phyloP scores from a whole-genome alignment of 2,888 invertebrate genomes.

The Gymnocheta viridis region DNA sequence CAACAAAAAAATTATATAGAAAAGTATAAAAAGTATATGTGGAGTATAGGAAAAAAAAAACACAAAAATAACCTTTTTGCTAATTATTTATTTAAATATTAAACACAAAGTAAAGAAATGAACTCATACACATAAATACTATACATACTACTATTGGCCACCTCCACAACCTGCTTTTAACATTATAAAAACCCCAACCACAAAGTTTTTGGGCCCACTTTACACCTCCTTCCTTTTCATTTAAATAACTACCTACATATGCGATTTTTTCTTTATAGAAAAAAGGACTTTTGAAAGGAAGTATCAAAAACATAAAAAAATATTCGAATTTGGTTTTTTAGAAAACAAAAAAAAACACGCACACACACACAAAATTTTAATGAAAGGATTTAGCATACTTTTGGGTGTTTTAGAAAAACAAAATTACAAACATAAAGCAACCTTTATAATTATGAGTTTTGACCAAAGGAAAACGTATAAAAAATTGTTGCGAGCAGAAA shows the following conservation, averaged over 20 bases:
- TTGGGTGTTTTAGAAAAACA: constrained; percentile 50
- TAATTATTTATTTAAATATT: constrained; percentile 82
- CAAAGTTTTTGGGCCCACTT: constrained; percentile 23
- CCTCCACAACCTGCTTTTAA: neutral
- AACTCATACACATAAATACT: constrained; percentile 31
- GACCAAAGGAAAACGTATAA: constrained; percentile 25
- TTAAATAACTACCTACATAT: constrained; percentile 12
- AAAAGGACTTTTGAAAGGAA: constrained; percentile 34
- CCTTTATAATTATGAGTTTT: constrained; percentile 49
- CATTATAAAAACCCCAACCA: neutral
- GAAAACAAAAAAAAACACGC: constrained; percentile 6
- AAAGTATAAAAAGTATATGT: constrained; percentile 36
- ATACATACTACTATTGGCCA: neutral
- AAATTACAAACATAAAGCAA: neutral
- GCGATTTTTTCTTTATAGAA: neutral
- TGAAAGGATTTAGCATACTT: constrained; percentile 61
- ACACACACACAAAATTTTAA: constrained; percentile 35
- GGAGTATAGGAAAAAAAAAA: constrained; percentile 23
- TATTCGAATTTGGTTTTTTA: constrained; percentile 5
- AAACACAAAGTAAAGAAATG: constrained; percentile 76
- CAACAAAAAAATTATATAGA: constrained; percentile 9
- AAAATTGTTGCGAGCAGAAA: neutral
- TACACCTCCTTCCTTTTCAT: constrained; percentile 16
- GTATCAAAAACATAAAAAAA: constrained; percentile 39
- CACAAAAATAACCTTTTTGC: constrained; percentile 73